phyloP scores from a whole-genome alignment of 2,113 vertebrate species.

The Peucedramus taeniatus region DNA sequence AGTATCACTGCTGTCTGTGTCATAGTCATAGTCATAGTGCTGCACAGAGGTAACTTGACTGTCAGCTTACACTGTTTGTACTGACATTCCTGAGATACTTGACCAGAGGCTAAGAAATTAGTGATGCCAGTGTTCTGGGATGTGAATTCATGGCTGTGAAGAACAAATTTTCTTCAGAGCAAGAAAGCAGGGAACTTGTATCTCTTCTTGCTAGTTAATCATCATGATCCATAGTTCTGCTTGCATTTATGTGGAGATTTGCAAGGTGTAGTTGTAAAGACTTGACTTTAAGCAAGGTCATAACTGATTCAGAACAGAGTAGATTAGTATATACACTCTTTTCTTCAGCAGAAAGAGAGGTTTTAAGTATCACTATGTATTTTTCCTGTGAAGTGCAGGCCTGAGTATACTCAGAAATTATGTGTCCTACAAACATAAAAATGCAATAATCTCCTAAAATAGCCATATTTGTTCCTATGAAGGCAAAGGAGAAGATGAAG shows the following conservation, averaged over 20 bases:
- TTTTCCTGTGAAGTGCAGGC: background rate
- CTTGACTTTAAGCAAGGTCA: background rate
- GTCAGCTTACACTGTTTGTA: background rate
- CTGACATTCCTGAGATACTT: background rate
- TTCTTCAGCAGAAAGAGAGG: background rate
- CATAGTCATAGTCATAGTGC: background rate
- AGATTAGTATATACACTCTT: background rate
- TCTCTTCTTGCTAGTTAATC: background rate
- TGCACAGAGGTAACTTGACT: background rate
- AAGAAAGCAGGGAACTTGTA: background rate
- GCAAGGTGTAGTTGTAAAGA: background rate
- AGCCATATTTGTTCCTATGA: background rate
- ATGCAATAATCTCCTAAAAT: background rate
- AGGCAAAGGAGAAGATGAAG: constrained; percentile 98
- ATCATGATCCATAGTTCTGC: background rate
- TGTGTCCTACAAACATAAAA: background rate
- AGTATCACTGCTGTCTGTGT: background rate
- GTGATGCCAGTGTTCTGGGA: background rate
- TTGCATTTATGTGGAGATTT: background rate
- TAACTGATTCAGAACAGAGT: background rate
- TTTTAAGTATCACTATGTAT: background rate
- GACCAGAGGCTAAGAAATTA: background rate
- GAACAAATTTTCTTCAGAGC: background rate
- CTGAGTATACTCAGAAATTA: background rate
- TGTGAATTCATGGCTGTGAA: background rate